A percentile compares a stretch with the other conserved stretches of the same genome.
Evolutionary conservation across 2,888 invertebrate species (phyloP).

Genomic region (Hanleya hanleyi): DNA sequence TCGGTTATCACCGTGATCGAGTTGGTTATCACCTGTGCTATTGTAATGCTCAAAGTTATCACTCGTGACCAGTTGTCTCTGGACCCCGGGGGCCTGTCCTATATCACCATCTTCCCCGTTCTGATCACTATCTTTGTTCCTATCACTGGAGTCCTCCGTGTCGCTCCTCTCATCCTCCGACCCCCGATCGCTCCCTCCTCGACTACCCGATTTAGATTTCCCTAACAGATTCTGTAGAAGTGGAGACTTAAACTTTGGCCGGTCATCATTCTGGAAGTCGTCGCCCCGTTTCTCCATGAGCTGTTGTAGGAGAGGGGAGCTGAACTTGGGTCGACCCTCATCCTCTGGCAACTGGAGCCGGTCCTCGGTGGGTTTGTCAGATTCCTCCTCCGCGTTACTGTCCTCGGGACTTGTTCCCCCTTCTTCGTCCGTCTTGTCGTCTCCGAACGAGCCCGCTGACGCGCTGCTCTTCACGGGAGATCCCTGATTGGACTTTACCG

Average conservation of each 20-base stretch:
- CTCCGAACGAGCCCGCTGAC: constrained; percentile 38
- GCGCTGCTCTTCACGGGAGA: constrained; percentile 54
- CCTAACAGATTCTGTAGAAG: constrained; percentile 64
- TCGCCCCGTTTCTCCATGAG: constrained; percentile 54
- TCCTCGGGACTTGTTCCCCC: constrained; percentile 23
- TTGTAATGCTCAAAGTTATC: not conserved
- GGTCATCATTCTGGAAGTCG: constrained; percentile 42
- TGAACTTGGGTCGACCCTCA: constrained; percentile 51
- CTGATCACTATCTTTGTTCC: too few relatives aligned
- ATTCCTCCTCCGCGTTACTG: constrained; percentile 9
- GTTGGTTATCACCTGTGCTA: not conserved
- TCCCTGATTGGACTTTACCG: constrained; percentile 44
- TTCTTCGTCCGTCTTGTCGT: constrained; percentile 32
- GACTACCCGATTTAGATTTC: constrained; percentile 54
- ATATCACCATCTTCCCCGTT: too few relatives aligned
- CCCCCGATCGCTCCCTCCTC: constrained; percentile 9
- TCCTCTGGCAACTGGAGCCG: constrained; percentile 5
- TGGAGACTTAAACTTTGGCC: constrained; percentile 66
- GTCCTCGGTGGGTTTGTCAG: constrained; percentile 1
- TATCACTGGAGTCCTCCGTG: not conserved
- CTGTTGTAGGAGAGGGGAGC: constrained; percentile 65
- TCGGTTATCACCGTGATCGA: not conserved
- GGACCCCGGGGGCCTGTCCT: not conserved
- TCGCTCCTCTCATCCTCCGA: not conserved
- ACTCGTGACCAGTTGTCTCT: not conserved